Percentiles rank a stretch among this genome's conserved stretches.
Conservation (phyloP, 2,113 vertebrate species). For the Dryoscopus gambensis region DNA sequence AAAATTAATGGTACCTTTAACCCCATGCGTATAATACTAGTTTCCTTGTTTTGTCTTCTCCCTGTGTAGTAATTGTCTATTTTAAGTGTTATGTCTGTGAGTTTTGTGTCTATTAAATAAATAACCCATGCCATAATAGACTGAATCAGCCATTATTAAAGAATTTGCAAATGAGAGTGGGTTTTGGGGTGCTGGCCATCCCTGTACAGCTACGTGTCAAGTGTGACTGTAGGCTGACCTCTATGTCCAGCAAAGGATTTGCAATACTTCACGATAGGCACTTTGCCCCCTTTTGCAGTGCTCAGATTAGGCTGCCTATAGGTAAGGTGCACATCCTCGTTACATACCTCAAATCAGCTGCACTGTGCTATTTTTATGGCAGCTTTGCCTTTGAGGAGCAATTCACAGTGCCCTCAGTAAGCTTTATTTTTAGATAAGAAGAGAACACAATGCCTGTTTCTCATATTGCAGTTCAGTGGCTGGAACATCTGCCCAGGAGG, state of each 20-base stretch:
- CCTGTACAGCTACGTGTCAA: background rate
- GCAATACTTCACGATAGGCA: background rate
- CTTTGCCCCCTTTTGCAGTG: background rate
- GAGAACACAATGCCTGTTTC: background rate
- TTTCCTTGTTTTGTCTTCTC: background rate
- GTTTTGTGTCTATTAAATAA: background rate
- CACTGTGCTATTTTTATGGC: background rate
- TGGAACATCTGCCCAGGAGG: background rate
- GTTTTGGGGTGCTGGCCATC: background rate
- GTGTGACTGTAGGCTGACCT: background rate
- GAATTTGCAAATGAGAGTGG: background rate
- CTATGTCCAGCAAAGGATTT: background rate
- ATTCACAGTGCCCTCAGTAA: background rate
- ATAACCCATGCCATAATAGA: background rate
- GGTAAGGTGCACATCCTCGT: background rate
- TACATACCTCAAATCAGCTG: background rate
- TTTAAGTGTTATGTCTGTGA: background rate
- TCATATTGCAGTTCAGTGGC: background rate
- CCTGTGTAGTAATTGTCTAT: background rate
- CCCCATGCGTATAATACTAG: background rate
- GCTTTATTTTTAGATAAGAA: constrained; percentile 14
- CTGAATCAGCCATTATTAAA: background rate
- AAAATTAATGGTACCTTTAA: background rate
- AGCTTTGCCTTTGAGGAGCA: constrained; percentile 14
- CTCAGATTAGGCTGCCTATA: background rate